Evolutionary conservation across 2,797 vertebrate species (phyloP).

Genomic region (Sebastiscus albofasciatus): DNA sequence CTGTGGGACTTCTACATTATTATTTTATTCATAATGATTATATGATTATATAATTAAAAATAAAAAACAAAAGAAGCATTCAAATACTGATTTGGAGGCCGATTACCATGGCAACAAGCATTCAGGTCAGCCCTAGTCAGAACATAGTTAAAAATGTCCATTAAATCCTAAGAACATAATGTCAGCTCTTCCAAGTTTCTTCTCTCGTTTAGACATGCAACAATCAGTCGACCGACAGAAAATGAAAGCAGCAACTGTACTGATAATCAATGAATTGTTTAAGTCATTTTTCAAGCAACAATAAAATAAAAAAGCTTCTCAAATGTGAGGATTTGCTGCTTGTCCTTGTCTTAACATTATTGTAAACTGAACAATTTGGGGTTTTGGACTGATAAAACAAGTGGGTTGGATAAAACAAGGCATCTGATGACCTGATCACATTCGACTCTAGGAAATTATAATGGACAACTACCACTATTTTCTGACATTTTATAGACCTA

Average conservation of each 20-base stretch:
- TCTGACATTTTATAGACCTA: background rate
- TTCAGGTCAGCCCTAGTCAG: too few species aligned
- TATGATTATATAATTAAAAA: too few species aligned
- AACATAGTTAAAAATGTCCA: too few species aligned
- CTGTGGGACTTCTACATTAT: too few species aligned
- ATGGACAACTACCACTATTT: background rate
- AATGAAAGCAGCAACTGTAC: background rate
- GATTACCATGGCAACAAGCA: too few species aligned
- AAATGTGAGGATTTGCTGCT: background rate
- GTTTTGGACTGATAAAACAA: background rate
- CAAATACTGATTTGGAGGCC: too few species aligned
- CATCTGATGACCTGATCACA: background rate
- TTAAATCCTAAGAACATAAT: too few species aligned
- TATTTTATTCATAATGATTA: too few species aligned
- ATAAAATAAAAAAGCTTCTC: background rate
- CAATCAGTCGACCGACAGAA: background rate
- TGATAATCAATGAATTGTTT: background rate
- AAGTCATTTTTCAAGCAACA: background rate
- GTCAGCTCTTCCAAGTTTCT: too few species aligned
- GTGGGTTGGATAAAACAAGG: background rate
- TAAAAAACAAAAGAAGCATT: too few species aligned
- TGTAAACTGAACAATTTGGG: background rate
- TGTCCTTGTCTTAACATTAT: background rate
- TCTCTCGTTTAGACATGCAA: too few species aligned
- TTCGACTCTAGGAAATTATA: background rate